phyloP scores from a whole-genome alignment of 2,797 vertebrate species.

The Mus caroli region DNA sequence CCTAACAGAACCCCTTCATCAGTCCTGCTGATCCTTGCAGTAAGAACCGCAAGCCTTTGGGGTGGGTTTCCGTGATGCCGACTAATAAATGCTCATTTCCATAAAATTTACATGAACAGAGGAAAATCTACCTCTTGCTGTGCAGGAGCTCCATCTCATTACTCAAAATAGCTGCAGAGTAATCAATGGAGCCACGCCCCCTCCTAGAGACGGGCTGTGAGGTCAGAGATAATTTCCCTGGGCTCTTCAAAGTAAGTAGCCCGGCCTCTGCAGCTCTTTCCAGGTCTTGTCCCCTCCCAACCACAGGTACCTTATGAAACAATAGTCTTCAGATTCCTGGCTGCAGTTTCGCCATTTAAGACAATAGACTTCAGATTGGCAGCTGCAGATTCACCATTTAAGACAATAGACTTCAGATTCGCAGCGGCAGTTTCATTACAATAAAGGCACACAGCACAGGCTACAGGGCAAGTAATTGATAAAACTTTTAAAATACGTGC shows the following conservation, averaged over 20 bases:
- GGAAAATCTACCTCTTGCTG: conserved; percentile 90
- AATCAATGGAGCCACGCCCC: conserved; percentile 73
- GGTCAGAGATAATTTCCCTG: conserved; percentile 75
- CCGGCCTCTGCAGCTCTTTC: neutral
- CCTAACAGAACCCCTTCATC: neutral
- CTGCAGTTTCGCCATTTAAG: conserved; percentile 1
- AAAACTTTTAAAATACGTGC: neutral
- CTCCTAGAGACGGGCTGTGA: conserved; percentile 76
- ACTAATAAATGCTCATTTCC: conserved; percentile 79
- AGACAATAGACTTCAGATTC: neutral
- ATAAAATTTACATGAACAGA: conserved; percentile 89
- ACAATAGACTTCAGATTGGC: neutral
- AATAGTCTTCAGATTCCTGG: neutral
- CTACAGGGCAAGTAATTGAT: neutral
- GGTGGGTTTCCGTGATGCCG: neutral
- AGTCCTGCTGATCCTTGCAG: neutral
- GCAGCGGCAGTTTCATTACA: neutral
- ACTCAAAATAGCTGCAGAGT: conserved; percentile 87
- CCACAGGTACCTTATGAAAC: conserved; percentile 49
- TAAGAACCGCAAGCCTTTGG: neutral
- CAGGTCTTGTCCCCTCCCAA: conserved; percentile 5
- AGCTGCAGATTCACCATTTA: neutral
- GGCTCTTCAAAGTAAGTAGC: neutral
- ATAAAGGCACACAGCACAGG: neutral
- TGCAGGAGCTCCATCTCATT: conserved; percentile 87